Base-by-base conservation (phyloP, 2,797 vertebrate species). In the Erethizon dorsatum region DNA sequence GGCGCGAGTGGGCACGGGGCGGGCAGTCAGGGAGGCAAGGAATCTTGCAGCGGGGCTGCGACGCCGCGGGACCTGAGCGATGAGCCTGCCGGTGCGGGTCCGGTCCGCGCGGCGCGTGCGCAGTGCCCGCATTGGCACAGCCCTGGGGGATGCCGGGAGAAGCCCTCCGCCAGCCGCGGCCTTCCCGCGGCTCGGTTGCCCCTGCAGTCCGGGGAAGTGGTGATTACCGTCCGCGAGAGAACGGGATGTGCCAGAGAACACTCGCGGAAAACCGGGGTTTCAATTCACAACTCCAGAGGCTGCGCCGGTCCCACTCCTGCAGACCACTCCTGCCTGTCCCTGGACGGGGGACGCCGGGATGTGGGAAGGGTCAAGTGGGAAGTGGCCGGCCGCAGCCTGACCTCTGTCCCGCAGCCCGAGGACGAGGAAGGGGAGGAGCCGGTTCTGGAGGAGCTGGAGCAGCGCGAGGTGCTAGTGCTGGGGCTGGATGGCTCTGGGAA, bases 401-500 rank as follows among this genome's bases (percentile, higher is more conserved):
- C 59, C 41, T 75, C 28, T 97, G 37, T 22, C 83, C 77, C 52
- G 41, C 95, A 97, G 97, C 97, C 90, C 24, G 96, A 96, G 83
- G 90, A 95, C 1, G 94, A 96, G 33, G 96, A 98, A 37, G 95
- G 94, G 2, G 93, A 86, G 61, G 97, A 98, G 63, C 96, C 96
- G 5, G 54, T 67, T 8, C 98, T 99, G 97, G 97, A 97, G 90
- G 98, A 98, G 84, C 95, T 97, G 80, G 98, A 98, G 88, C 99
- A 99, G 97, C 98, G 98, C 1, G 99, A 99, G 98, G 99, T 99
- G 92, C 98, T 99, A 83, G 99, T 99, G 95, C 98, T 99, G 45
- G 99, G 99, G 17, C 98, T 99, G 98, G 99, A 99, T 0, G 99
- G 99, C 0, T 99, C 99, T 0, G 99, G 99, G 69, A 99, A 99